Base-by-base conservation (phyloP, 2,113 vertebrate species). In the Larimichthys crocea region DNA sequence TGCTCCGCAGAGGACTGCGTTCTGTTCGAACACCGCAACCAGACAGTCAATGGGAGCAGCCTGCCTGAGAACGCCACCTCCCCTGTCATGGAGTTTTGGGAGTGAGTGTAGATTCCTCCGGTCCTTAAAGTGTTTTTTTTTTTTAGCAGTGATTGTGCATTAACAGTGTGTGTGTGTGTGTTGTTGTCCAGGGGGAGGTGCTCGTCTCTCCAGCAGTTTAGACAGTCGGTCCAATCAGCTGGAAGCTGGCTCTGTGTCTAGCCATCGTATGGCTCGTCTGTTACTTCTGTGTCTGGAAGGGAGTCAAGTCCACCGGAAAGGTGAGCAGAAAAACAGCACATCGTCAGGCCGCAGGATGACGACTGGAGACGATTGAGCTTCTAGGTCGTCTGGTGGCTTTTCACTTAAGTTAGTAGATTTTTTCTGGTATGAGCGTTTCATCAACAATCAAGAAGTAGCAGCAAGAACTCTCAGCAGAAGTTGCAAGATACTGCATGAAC, bases 11-110 rank as follows among this genome's bases (percentile, higher is more conserved):
- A 94, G 35, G 80, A 92, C 2, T 99, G 97, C 78, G 81, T 96
- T 86, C 90, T 95, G 76, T 95, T 96, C 81, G 59, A 91, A 5
- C 92, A 88, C 88, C 92, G 73, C 74, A 92, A 94, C 69, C 74
- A 82, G 49, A 88, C 86, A 50, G 42, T 29, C 57, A 94, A 74
- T 53, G 15, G 1, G 75, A 88, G 65, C 84, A 67, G 73, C 42
- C 63, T 90, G 0, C 85, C 85, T 0, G 79, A 77, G 29, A 97
- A 98, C 0, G 68, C 92, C 89, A 96, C 96, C 0, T 98, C 97
- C 0, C 93, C 97, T 0, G 92, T 98, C 80, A 95, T 95, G 74
- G 97, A 99, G 90, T 99, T 98, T 91, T 98, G 97, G 97, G 97
- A 98, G 97, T 98, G 95, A 57, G 98, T 97, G 79, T 49, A 69